A percentile compares a stretch with the other conserved stretches of the same genome.
phyloP scores from a whole-genome alignment of 2,113 vertebrate genomes.

The Excalfactoria chinensis region DNA sequence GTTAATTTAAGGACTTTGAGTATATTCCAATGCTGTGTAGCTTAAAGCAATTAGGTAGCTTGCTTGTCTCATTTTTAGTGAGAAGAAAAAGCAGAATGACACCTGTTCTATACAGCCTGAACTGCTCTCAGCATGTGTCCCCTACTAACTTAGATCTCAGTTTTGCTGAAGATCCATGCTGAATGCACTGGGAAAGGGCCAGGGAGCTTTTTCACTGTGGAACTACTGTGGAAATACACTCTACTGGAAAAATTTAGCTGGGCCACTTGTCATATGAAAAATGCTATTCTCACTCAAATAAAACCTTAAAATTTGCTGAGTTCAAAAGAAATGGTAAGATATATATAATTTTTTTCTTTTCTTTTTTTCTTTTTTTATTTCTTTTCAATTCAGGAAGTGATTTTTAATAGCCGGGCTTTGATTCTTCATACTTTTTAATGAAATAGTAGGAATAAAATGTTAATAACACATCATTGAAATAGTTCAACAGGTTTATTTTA shows the following conservation, averaged over 20 bases:
- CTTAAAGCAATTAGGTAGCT: background rate
- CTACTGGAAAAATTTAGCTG: slow-evolving; percentile 36
- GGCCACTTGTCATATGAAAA: background rate
- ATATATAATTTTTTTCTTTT: background rate
- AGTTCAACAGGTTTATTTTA: background rate
- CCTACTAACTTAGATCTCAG: background rate
- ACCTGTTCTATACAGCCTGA: background rate
- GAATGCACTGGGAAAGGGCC: background rate
- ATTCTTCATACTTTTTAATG: background rate
- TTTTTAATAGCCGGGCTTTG: background rate
- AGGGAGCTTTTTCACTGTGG: background rate
- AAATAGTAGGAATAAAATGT: background rate
- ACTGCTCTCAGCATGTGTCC: background rate
- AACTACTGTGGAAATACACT: background rate
- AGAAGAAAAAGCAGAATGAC: background rate
- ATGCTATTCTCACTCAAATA: slow-evolving; percentile 19
- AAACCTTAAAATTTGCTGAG: slow-evolving; percentile 1
- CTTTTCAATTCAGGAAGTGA: background rate
- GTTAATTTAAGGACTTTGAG: background rate
- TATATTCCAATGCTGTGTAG: background rate
- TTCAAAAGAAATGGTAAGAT: slow-evolving; percentile 12
- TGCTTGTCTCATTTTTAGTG: background rate
- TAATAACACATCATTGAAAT: background rate
- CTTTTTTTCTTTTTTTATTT: background rate
- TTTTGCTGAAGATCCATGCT: background rate